Percentiles rank a stretch among this genome's conserved stretches.
Evolutionary conservation across 2,113 vertebrate genomes (phyloP).

Genomic region (Sporophila hypoxantha): DNA sequence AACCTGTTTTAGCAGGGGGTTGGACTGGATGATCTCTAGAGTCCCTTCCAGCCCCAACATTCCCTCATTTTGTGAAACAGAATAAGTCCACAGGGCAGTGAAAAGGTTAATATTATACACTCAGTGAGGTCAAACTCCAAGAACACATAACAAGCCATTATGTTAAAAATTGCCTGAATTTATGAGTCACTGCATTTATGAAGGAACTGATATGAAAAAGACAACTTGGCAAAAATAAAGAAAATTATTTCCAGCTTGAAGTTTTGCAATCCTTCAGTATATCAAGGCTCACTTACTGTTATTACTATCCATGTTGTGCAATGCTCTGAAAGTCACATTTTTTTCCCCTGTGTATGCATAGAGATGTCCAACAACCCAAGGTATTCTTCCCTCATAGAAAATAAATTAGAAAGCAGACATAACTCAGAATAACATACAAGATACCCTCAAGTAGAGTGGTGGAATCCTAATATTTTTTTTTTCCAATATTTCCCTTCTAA

Average conservation of each 20-base stretch:
- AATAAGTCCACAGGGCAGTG: background rate
- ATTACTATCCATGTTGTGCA: constrained; percentile 56
- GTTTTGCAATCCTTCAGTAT: constrained; percentile 40
- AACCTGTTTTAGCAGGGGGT: background rate
- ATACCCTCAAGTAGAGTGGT: constrained; percentile 51
- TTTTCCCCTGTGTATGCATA: constrained; percentile 55
- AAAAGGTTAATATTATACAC: constrained; percentile 44
- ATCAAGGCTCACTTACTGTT: constrained; percentile 55
- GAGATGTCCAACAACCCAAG: constrained; percentile 46
- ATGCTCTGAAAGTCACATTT: constrained; percentile 32
- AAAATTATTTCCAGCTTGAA: constrained; percentile 31
- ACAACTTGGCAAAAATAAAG: constrained; percentile 50
- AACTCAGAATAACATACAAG: constrained; percentile 30
- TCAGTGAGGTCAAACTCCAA: constrained; percentile 40
- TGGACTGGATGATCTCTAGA: background rate
- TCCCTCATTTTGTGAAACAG: background rate
- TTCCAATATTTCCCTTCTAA: constrained; percentile 55
- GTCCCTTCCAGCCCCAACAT: background rate
- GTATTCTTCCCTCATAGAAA: constrained; percentile 52
- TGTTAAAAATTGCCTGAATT: constrained; percentile 56
- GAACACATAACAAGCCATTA: constrained; percentile 57
- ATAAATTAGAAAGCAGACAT: constrained; percentile 43
- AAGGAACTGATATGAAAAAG: constrained; percentile 55
- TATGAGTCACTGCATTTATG: constrained; percentile 58
- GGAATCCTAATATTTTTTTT: constrained; percentile 47